Base-by-base conservation (phyloP, 1,140 invertebrate genomes). In the Pygmarrhopalites habei region DNA sequence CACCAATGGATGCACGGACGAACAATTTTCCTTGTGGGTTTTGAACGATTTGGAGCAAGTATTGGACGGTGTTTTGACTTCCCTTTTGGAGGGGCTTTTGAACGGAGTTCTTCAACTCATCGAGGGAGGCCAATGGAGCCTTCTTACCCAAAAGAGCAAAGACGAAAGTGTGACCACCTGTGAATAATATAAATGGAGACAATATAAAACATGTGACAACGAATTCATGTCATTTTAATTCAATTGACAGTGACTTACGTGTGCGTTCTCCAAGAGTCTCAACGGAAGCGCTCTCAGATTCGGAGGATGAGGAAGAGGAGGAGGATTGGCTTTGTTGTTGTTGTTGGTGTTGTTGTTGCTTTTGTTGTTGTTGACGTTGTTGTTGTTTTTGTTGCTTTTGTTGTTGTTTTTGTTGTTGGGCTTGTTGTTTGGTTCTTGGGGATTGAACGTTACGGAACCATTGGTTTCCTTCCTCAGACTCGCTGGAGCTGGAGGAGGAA, bases 141-240 rank as follows among this genome's bases (percentile, higher is more conserved):
- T 64, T 61, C 61, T 68, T 71, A 21, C 62, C 61, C 5, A 71
- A 23, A 28, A 68, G 23, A 35, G 60, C 69, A 26, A 66, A 15
- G 35, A 56, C 62, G 25, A 65, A 12, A 15, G 61, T 29, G 21
- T 39, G 52, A 43, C 57, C 60, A n/a, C n/a, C 41, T 43, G 28
- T 64, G 58, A 53, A 57, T 35, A 47, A 14, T 10, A 25, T 5
- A 30, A 43, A 21, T n/a, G n/a, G n/a, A n/a, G n/a, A n/a, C n/a
- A n/a, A n/a, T n/a, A n/a, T n/a, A n/a, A n/a, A n/a, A n/a, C n/a
- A n/a, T n/a, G n/a, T n/a, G n/a, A n/a, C n/a, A n/a, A n/a, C n/a
- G n/a, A n/a, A n/a, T n/a, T n/a, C n/a, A n/a, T n/a, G n/a, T n/a
- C n/a, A n/a, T n/a, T n/a, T n/a, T n/a, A n/a, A n/a, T n/a, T n/a